Percentiles rank a stretch among this genome's conserved stretches.
Conservation (phyloP, 2,888 invertebrate species). For the Lithosia quadra region DNA sequence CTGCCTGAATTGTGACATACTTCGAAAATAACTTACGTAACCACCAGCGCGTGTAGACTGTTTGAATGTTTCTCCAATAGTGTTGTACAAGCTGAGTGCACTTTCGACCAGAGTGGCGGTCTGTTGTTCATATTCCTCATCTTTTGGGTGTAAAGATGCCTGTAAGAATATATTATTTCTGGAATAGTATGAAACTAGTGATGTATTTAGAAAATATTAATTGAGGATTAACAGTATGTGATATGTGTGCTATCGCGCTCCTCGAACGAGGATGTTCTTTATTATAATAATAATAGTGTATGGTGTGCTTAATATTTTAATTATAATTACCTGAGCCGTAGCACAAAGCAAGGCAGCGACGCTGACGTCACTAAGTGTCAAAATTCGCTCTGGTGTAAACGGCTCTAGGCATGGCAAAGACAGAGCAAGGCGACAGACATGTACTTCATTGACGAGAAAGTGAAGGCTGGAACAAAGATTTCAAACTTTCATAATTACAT, state of each 20-base stretch:
- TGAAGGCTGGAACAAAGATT: conserved; percentile 87
- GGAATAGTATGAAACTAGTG: not conserved
- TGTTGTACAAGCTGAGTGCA: conserved; percentile 94
- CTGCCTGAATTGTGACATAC: not conserved
- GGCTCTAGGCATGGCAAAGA: conserved; percentile 96
- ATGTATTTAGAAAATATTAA: not conserved
- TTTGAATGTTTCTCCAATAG: conserved; percentile 93
- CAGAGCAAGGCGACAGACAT: conserved; percentile 93
- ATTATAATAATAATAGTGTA: too few species aligned
- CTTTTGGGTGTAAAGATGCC: conserved; percentile 84
- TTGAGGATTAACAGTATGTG: too few species aligned
- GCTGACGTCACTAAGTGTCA: conserved; percentile 93
- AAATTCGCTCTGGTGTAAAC: conserved; percentile 93
- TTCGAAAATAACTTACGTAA: conserved; percentile 87
- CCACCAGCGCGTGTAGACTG: conserved; percentile 95
- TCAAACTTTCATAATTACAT: too few species aligned
- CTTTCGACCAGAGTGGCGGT: conserved; percentile 95
- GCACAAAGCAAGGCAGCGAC: conserved; percentile 94
- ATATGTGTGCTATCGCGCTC: too few species aligned
- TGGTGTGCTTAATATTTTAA: too few species aligned
- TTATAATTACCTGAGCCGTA: conserved; percentile 87
- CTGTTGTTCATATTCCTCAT: conserved; percentile 94
- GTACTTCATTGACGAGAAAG: conserved; percentile 94
- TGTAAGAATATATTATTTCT: conserved; percentile 36
- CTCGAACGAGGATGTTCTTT: too few species aligned